Conservation (phyloP, 2,113 vertebrate species). For the Ophiodon elongatus region DNA sequence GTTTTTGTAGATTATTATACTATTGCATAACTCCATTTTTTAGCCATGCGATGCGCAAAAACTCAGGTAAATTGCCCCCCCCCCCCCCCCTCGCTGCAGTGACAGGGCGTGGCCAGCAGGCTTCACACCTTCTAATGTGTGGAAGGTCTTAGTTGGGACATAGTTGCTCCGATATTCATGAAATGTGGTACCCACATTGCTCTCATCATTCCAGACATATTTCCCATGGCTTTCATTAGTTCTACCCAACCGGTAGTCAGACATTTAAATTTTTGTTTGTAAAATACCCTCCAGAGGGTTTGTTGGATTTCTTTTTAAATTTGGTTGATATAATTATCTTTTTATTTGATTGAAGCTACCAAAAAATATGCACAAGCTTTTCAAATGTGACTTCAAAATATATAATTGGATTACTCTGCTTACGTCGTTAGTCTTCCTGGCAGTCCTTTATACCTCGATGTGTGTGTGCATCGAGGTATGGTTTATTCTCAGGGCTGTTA, state of each 20-base stretch:
- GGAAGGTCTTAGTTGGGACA: not conserved
- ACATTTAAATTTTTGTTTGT: not conserved
- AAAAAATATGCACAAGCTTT: not conserved
- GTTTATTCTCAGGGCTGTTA: not conserved
- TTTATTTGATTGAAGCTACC: not conserved
- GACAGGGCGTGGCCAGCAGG: not conserved
- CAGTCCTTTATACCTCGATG: too few relatives aligned
- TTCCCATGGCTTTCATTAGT: not conserved
- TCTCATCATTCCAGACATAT: not conserved
- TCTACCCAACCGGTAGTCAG: not conserved
- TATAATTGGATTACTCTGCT: not conserved
- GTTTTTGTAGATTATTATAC: too few relatives aligned
- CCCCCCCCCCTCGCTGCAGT: too few relatives aligned
- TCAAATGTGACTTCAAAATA: not conserved
- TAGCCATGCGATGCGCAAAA: not conserved
- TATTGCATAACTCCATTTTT: not conserved
- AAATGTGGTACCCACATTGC: not conserved
- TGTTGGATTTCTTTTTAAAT: not conserved
- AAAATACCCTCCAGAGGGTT: not conserved
- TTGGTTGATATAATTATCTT: not conserved
- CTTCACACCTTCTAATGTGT: not conserved
- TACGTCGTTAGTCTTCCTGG: not conserved
- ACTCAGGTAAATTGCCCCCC: too few relatives aligned
- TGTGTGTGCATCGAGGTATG: too few relatives aligned
- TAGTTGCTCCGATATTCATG: not conserved